Base-by-base conservation (phyloP, 2,113 vertebrate species). In the Lophura nycthemera region DNA sequence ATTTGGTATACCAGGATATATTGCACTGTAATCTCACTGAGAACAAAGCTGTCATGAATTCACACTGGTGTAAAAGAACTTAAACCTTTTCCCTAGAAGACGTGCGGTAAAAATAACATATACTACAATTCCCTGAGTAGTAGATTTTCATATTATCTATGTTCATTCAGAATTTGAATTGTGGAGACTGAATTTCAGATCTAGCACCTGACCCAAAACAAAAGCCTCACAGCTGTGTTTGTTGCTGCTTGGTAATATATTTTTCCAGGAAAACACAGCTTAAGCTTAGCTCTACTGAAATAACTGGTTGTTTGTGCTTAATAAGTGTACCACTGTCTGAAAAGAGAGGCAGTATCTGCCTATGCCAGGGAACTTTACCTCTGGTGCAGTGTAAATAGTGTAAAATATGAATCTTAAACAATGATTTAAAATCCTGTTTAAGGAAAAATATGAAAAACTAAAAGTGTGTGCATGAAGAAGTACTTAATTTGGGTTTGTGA, bases 161-260 rank as follows among this genome's bases (percentile, higher is more conserved):
- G 17, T 73, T 93, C 85, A 77, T 91, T 91, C 72, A 83, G 69
- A 54, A 89, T 92, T 89, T 83, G 34, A 78, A 69, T 95, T 69
- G 70, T 3, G 0, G 79, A 85, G 85, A 77, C 29, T 74, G 87
- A 93, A 80, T 89, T 94, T 95, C 64, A 71, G 60, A 47, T 80
- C 52, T 91, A 71, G 85, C 87, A 83, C 82, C 93, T 95, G 75
- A 95, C 75, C 52, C 72, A 75, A 89, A 95, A 87, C 79, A 81
- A 92, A 94, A 88, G 47, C 2, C 60, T 72, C 78, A 86, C 94
- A 97, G 91, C 93, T 97, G 93, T 92, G 83, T 93, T 92, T 96
- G 73, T 93, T 86, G 83, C 87, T 86, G 72, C 69, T 91, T 78
- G 64, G 65, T 88, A 88, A 95, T 93, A 56, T 63, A 78, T 89